Evolutionary conservation across 2,888 invertebrate species (phyloP).

Genomic region (Copidosoma aretas): DNA sequence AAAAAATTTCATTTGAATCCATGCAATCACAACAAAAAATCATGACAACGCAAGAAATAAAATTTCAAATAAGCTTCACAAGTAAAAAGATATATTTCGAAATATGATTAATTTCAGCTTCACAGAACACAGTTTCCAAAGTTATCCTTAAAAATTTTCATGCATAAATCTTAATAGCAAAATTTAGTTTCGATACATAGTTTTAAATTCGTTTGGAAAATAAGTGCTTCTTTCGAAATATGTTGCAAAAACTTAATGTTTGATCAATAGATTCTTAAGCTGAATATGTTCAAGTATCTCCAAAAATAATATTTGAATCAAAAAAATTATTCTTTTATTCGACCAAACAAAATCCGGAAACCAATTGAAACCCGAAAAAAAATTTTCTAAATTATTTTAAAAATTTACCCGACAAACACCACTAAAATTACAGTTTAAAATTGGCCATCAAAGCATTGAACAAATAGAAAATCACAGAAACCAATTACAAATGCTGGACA

Average conservation of each 20-base stretch:
- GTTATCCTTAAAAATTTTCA: too few relatives aligned
- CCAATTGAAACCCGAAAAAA: too few relatives aligned
- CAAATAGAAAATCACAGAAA: neutral
- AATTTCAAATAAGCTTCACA: too few relatives aligned
- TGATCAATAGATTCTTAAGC: neutral
- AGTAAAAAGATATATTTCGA: too few relatives aligned
- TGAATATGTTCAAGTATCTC: neutral
- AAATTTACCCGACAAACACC: neutral
- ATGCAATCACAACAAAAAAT: too few relatives aligned
- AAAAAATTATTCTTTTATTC: neutral
- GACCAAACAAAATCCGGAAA: neutral
- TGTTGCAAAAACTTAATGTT: neutral
- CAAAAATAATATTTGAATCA: neutral
- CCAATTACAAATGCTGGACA: neutral
- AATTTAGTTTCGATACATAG: too few relatives aligned
- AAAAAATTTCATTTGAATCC: too few relatives aligned
- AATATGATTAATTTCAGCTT: too few relatives aligned
- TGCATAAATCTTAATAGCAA: too few relatives aligned
- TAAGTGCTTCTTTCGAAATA: neutral
- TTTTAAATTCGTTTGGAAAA: too few relatives aligned
- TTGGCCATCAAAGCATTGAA: slow-evolving; percentile 16
- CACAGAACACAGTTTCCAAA: too few relatives aligned
- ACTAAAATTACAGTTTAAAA: slow-evolving; percentile 16
- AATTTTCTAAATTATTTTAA: neutral
- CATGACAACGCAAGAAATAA: too few relatives aligned